Conservation (phyloP, 2,113 vertebrate genomes). For the Heterocephalus glaber region DNA sequence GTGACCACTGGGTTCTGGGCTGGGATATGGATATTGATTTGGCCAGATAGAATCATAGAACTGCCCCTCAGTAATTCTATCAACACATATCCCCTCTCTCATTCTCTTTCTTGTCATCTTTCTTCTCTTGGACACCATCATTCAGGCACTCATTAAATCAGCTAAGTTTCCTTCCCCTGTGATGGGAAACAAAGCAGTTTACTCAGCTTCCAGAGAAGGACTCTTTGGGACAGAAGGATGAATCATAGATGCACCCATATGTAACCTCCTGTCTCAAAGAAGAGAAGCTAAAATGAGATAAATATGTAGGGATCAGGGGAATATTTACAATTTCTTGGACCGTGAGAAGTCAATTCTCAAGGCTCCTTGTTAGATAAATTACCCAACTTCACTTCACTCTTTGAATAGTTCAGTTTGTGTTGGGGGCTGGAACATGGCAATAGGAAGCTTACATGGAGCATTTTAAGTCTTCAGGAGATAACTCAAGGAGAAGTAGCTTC, state of each 20-base stretch:
- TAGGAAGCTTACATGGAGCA: not conserved
- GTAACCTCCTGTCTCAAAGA: not conserved
- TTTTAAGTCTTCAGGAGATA: not conserved
- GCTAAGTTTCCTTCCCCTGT: not conserved
- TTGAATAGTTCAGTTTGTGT: not conserved
- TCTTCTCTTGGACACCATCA: not conserved
- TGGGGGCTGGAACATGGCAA: not conserved
- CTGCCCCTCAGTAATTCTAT: not conserved
- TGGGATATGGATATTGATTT: not conserved
- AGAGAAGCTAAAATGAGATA: not conserved
- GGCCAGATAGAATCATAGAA: not conserved
- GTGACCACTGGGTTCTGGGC: not conserved
- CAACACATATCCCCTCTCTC: not conserved
- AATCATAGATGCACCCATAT: not conserved
- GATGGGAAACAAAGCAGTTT: not conserved
- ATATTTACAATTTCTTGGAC: conserved; percentile 45
- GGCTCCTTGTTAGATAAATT: conserved; percentile 70
- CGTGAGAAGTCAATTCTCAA: conserved; percentile 49
- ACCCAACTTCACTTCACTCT: conserved; percentile 16
- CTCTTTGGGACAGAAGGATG: not conserved
- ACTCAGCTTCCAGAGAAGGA: not conserved
- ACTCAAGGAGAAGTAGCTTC: not conserved
- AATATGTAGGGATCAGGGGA: not conserved
- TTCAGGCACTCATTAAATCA: not conserved
- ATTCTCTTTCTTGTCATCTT: not conserved